A percentile compares a stretch with the other conserved stretches of the same genome.
phyloP scores from a whole-genome alignment of 2,797 vertebrate species.

The Chlorospingus semifuscus region DNA sequence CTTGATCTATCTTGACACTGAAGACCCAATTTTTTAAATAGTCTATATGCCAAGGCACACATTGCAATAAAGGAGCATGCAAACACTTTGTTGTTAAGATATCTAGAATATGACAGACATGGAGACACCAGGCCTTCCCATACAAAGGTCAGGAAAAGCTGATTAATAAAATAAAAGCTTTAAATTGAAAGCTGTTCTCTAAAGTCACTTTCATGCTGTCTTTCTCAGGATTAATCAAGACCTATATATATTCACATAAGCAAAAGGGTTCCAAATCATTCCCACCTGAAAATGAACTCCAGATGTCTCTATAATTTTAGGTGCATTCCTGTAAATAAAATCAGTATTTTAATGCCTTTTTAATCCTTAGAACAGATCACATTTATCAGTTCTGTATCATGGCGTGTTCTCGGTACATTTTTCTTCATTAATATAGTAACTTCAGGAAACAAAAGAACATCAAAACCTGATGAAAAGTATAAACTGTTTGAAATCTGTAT shows the following conservation, averaged over 20 bases:
- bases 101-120: neutral
- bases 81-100: neutral
- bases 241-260: neutral
- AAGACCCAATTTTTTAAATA: neutral
- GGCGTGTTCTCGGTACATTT: neutral
- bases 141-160: neutral
- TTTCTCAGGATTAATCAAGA: neutral
- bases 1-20: neutral
- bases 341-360: neutral
- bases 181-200: neutral
- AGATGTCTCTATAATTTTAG: conserved; percentile 95
- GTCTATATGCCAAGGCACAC: neutral
- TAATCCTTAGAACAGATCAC: neutral
- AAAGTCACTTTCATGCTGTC: neutral
- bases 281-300: conserved; percentile 98
- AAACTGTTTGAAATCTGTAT: neutral
- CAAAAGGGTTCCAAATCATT: neutral
- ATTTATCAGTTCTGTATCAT: neutral
- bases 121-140: neutral
- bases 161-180: neutral
- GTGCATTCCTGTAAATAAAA: conserved; percentile 79
- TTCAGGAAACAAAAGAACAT: neutral
- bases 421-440: neutral
- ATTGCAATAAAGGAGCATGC: fast-evolving
- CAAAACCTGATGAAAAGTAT: neutral